Conservation (phyloP, 2,888 invertebrate species). For the Pachycephus smyrnensis region DNA sequence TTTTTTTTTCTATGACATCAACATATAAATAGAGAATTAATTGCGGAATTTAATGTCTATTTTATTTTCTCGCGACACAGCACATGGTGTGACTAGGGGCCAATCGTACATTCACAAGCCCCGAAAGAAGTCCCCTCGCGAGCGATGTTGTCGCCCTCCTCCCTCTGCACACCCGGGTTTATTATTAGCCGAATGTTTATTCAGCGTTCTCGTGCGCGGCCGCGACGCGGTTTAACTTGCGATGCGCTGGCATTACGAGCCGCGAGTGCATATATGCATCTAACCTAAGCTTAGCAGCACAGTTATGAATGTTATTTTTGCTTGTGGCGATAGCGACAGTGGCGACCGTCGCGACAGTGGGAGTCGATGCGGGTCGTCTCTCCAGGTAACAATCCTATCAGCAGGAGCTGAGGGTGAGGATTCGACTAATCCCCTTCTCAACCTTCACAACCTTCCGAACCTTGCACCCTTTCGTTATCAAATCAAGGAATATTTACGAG, state of each 20-base stretch:
- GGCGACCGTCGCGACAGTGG: not conserved
- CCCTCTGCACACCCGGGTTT: not conserved
- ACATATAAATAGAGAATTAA: not conserved
- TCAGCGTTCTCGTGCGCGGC: conserved; percentile 20
- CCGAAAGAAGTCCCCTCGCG: not conserved
- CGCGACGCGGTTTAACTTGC: conserved; percentile 13
- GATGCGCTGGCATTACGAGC: conserved; percentile 15
- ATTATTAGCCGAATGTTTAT: conserved; percentile 33
- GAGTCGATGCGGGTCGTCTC: not conserved
- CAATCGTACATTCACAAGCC: not conserved
- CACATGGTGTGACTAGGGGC: not conserved
- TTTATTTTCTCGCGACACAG: not conserved
- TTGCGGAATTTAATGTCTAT: not conserved
- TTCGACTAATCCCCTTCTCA: not conserved
- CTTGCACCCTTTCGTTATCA: not conserved
- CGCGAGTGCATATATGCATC: not conserved
- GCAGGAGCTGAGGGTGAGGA: not conserved
- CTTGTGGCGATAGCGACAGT: not conserved
- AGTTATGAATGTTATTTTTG: not conserved
- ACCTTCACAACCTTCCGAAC: not conserved
- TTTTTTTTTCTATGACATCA: not conserved
- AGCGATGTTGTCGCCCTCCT: not conserved
- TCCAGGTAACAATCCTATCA: not conserved
- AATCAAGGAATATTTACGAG: not conserved
- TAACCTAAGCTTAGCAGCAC: not conserved